Evolutionary conservation across 2,113 vertebrate species (phyloP).

Genomic region (Leuciscus idus): DNA sequence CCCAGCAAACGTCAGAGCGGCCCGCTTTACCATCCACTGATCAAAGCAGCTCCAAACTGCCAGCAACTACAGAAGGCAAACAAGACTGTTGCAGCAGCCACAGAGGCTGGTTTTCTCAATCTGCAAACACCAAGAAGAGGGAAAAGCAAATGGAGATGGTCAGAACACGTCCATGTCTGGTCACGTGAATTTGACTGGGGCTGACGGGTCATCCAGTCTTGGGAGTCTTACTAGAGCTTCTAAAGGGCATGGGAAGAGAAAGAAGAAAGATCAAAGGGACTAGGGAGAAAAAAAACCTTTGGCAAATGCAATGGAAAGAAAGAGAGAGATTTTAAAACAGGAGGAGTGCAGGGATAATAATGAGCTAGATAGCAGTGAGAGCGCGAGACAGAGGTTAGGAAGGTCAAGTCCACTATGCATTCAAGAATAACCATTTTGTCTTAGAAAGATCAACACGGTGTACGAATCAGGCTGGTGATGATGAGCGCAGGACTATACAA

Average conservation of each 20-base stretch:
- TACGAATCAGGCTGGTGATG: background rate
- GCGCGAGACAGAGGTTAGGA: slow-evolving; percentile 2
- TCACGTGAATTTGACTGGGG: slow-evolving; percentile 31
- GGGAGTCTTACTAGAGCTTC: slow-evolving; percentile 44
- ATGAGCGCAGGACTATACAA: background rate
- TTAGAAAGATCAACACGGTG: background rate
- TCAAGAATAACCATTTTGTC: background rate
- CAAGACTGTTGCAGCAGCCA: slow-evolving; percentile 46
- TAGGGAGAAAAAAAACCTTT: slow-evolving; percentile 30
- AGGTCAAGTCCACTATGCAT: slow-evolving; percentile 5
- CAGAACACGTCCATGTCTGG: background rate
- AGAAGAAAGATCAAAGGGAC: slow-evolving; percentile 52
- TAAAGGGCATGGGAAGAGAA: slow-evolving; percentile 8
- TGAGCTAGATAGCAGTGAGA: background rate
- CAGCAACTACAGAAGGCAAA: slow-evolving; percentile 62
- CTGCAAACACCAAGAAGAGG: background rate
- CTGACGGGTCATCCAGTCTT: slow-evolving; percentile 2
- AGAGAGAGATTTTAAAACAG: background rate
- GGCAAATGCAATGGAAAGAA: slow-evolving; percentile 24
- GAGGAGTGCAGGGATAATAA: background rate
- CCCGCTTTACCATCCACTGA: slow-evolving; percentile 57
- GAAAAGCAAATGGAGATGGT: slow-evolving; percentile 22
- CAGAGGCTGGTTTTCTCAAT: slow-evolving; percentile 28
- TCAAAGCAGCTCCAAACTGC: slow-evolving; percentile 71
- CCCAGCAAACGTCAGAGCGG: background rate